These are phyloP conservation scores for Tiliacea aurago DNA, from an alignment of 2,888 invertebrate species.

Conservation along the genomic window DNA sequence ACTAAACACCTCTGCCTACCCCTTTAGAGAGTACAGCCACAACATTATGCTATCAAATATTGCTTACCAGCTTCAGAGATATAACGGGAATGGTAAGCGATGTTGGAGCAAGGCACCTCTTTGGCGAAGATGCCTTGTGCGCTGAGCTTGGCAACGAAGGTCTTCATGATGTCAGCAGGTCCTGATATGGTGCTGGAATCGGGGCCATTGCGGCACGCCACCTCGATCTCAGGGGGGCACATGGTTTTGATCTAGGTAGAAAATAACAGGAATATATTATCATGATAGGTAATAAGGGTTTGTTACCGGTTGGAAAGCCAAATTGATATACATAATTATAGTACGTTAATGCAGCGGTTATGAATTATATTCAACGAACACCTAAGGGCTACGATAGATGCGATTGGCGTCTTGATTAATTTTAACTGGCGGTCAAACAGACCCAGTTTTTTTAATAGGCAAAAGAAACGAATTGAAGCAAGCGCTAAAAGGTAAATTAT, in stretches of 20 bases:
- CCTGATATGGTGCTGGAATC: slow-evolving; percentile 98
- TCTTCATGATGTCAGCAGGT: slow-evolving; percentile 92
- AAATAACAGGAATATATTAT: background rate
- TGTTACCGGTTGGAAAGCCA: background rate
- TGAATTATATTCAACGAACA: background rate
- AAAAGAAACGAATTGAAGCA: background rate
- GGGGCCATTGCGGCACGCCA: slow-evolving; percentile 96
- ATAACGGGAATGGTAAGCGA: slow-evolving; percentile 97
- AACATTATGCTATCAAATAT: background rate
- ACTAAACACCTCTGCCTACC: background rate
- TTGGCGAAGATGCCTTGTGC: slow-evolving; percentile 94
- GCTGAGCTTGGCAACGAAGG: slow-evolving; percentile 92
- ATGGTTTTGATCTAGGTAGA: slow-evolving; percentile 89
- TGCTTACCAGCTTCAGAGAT: slow-evolving; percentile 92
- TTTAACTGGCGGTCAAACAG: background rate
- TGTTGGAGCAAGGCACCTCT: slow-evolving; percentile 96
- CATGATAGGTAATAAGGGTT: background rate
- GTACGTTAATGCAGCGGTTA: background rate
- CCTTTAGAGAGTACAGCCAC: background rate
- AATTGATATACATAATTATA: background rate
- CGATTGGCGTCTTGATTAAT: background rate
- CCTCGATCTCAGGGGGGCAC: slow-evolving; percentile 94
- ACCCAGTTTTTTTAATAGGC: background rate
- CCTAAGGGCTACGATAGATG: background rate
- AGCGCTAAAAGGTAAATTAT: background rate